phyloP scores from a whole-genome alignment of 2,888 invertebrate genomes.

The Limnephilus rhombicus region DNA sequence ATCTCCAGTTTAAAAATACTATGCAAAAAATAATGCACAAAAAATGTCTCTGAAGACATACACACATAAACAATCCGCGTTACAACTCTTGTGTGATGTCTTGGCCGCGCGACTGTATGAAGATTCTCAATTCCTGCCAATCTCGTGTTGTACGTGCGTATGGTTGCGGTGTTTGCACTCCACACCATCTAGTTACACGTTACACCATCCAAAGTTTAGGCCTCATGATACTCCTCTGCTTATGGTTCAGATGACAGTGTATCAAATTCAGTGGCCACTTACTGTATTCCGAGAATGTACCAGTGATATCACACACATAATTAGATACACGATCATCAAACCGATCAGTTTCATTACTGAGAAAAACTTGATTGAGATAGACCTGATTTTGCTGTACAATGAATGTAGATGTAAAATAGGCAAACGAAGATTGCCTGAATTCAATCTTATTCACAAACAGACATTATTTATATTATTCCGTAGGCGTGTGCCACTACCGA shows the following conservation, averaged over 20 bases:
- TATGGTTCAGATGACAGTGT: not conserved
- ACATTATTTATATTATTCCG: not conserved
- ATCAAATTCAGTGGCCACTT: conserved; percentile 2
- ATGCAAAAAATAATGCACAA: too few relatives aligned
- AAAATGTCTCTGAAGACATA: too few relatives aligned
- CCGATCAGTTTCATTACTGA: not conserved
- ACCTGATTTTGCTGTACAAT: not conserved
- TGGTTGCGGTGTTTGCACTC: not conserved
- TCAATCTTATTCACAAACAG: not conserved
- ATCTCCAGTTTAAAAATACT: too few relatives aligned
- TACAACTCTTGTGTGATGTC: not conserved
- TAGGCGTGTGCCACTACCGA: not conserved
- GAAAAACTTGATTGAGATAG: not conserved
- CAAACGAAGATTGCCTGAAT: not conserved
- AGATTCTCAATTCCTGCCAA: not conserved
- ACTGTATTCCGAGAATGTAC: not conserved
- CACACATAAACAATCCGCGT: too few relatives aligned
- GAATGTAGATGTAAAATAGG: not conserved
- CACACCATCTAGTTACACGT: not conserved
- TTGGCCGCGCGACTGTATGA: not conserved
- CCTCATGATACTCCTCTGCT: not conserved
- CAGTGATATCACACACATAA: not conserved
- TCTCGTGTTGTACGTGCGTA: too few relatives aligned
- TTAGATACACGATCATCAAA: not conserved
- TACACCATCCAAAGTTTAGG: not conserved